Percentiles rank a stretch among this genome's conserved stretches.
phyloP scores from a whole-genome alignment of 2,113 vertebrate species.

The Phodopus roborovskii region DNA sequence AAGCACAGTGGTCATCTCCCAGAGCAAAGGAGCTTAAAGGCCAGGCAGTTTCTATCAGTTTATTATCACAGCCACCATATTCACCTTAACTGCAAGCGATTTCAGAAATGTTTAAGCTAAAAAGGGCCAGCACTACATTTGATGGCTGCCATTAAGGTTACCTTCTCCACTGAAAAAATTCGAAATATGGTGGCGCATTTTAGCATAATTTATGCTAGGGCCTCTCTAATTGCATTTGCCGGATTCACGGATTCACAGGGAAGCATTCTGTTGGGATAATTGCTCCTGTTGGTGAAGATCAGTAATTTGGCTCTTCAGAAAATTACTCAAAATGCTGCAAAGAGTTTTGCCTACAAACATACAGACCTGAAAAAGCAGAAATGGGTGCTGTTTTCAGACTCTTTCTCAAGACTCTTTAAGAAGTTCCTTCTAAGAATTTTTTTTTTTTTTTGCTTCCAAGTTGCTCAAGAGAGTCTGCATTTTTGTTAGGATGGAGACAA shows the following conservation, averaged over 20 bases:
- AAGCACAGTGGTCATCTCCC: background rate
- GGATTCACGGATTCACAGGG: constrained; percentile 77
- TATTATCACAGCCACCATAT: background rate
- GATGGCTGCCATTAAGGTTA: background rate
- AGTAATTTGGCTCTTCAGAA: constrained; percentile 83
- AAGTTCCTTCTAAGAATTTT: background rate
- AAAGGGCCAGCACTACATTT: background rate
- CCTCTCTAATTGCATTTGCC: constrained; percentile 80
- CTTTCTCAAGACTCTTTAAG: constrained; percentile 43
- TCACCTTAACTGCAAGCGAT: background rate
- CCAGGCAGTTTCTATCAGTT: background rate
- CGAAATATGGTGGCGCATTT: constrained; percentile 53
- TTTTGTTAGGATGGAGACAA: background rate
- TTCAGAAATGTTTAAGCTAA: background rate
- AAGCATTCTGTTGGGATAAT: constrained; percentile 84
- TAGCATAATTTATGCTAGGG: constrained; percentile 77
- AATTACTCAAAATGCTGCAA: constrained; percentile 80
- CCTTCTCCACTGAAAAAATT: background rate
- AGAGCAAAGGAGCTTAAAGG: background rate
- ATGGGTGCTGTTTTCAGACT: constrained; percentile 57
- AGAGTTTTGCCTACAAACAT: constrained; percentile 73
- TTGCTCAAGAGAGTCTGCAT: background rate
- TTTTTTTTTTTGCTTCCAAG: constrained; percentile 21
- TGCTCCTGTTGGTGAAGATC: constrained; percentile 83
- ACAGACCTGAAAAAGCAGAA: constrained; percentile 46